Percentiles rank a stretch among this genome's conserved stretches.
Conservation (phyloP, 2,888 invertebrate genomes). For the Tanytarsus gracilentus region DNA sequence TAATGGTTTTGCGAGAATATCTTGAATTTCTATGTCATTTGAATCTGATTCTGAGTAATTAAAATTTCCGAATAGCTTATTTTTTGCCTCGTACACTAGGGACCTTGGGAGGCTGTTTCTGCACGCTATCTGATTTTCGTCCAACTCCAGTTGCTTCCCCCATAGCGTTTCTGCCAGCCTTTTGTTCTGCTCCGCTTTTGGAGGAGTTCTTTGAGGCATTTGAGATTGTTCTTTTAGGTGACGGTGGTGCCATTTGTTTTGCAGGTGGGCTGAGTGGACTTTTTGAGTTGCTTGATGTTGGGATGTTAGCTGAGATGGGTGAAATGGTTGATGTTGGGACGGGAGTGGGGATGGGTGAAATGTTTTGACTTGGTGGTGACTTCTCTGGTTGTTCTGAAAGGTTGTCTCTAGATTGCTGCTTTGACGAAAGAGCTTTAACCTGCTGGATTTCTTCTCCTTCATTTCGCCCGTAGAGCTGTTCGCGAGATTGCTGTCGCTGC, state of each 20-base stretch:
- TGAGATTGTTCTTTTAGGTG: constrained; percentile 28
- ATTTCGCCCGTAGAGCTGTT: constrained; percentile 16
- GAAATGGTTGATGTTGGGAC: constrained; percentile 30
- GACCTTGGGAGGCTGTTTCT: constrained; percentile 43
- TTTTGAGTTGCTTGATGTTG: constrained; percentile 29
- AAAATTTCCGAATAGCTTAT: constrained; percentile 31
- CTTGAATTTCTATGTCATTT: constrained; percentile 11
- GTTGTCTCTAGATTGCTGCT: constrained; percentile 10
- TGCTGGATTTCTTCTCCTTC: constrained; percentile 1
- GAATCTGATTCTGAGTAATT: neutral
- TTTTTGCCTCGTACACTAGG: constrained; percentile 34
- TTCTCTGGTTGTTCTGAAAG: neutral
- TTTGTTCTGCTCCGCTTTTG: constrained; percentile 15
- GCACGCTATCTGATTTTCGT: constrained; percentile 33
- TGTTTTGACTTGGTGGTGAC: no score
- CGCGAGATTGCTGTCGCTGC: constrained; percentile 28
- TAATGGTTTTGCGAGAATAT: constrained; percentile 30
- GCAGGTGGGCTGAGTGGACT: constrained; percentile 30
- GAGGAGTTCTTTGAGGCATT: constrained; percentile 8
- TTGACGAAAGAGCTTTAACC: neutral
- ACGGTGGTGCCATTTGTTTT: constrained; percentile 31
- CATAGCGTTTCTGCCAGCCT: constrained; percentile 27
- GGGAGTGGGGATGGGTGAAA: constrained; percentile 28
- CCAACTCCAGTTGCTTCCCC: constrained; percentile 19
- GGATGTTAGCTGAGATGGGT: constrained; percentile 16